These are phyloP conservation scores for Microcebus murinus DNA, from an alignment of 2,113 vertebrate genomes.

Conservation along the genomic window DNA sequence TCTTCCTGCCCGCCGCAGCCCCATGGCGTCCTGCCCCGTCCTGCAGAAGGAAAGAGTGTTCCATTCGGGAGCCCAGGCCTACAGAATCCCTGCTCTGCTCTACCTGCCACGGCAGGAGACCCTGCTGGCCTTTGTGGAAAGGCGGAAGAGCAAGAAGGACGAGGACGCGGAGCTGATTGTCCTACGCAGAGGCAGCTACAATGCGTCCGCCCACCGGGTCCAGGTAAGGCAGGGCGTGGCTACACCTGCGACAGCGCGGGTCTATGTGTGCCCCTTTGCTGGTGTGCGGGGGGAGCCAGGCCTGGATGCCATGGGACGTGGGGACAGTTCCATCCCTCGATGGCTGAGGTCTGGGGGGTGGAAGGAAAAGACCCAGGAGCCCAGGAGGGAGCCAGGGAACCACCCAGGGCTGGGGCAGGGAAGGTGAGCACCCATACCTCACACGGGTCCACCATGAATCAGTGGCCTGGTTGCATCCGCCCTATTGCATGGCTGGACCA, in stretches of 20 bases:
- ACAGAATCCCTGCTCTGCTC: slow-evolving; percentile 85
- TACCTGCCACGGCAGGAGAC: slow-evolving; percentile 75
- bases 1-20: background rate
- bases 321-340: background rate
- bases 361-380: background rate
- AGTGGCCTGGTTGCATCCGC: background rate
- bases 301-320: rapidly evolving
- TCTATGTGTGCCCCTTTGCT: rapidly evolving
- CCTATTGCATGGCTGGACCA: background rate
- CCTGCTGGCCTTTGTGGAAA: slow-evolving; percentile 83
- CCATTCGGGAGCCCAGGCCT: slow-evolving; percentile 30
- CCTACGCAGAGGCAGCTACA: slow-evolving; percentile 72
- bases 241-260: rapidly evolving
- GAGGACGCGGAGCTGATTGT: slow-evolving; percentile 80
- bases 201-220: rapidly evolving
- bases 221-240: slow-evolving; percentile 66
- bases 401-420: background rate
- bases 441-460: background rate
- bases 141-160: slow-evolving; percentile 68
- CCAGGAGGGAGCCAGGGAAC: background rate
- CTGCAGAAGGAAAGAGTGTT: slow-evolving; percentile 77
- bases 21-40: slow-evolving; percentile 62
- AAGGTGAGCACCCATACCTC: rapidly evolving
- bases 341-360: background rate
- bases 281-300: background rate